Percentiles rank a stretch among this genome's conserved stretches.
phyloP scores from a whole-genome alignment of 2,797 vertebrate genomes.

The Melanogrammus aeglefinus region DNA sequence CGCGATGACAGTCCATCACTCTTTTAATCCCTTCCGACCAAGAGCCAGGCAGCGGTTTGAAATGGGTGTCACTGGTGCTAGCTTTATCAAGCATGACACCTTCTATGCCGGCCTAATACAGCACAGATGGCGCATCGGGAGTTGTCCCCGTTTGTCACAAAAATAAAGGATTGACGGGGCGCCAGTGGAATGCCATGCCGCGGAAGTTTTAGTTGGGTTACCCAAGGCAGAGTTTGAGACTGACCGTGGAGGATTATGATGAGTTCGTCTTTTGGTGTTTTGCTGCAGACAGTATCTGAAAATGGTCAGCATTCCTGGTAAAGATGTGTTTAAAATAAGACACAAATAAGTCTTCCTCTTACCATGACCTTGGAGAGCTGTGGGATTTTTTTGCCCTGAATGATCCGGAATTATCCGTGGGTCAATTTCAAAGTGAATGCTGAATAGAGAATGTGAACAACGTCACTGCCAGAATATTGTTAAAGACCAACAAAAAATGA shows the following conservation, averaged over 20 bases:
- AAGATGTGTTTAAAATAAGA: neutral
- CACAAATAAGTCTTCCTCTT: neutral
- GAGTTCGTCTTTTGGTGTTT: neutral
- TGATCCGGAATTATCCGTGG: neutral
- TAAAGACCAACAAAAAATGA: neutral
- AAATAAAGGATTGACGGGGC: conserved; percentile 54
- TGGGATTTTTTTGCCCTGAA: neutral
- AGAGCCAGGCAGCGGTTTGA: conserved; percentile 58
- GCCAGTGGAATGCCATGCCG: conserved; percentile 12
- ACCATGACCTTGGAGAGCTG: neutral
- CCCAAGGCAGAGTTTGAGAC: conserved; percentile 18
- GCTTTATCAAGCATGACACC: conserved; percentile 70
- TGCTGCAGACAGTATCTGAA: neutral
- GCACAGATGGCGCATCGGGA: conserved; percentile 63
- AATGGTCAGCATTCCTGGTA: neutral
- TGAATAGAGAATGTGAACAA: neutral
- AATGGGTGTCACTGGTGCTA: conserved; percentile 58
- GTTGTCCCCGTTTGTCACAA: conserved; percentile 57
- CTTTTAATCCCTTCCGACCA: conserved; percentile 63
- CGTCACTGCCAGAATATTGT: neutral
- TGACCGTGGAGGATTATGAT: conserved; percentile 18
- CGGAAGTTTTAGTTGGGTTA: conserved; percentile 26
- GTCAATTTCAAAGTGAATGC: neutral
- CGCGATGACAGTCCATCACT: conserved; percentile 68
- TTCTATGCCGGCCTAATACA: conserved; percentile 55